Base-by-base conservation (phyloP, 2,888 invertebrate species). In the Amaurobius ferox region DNA sequence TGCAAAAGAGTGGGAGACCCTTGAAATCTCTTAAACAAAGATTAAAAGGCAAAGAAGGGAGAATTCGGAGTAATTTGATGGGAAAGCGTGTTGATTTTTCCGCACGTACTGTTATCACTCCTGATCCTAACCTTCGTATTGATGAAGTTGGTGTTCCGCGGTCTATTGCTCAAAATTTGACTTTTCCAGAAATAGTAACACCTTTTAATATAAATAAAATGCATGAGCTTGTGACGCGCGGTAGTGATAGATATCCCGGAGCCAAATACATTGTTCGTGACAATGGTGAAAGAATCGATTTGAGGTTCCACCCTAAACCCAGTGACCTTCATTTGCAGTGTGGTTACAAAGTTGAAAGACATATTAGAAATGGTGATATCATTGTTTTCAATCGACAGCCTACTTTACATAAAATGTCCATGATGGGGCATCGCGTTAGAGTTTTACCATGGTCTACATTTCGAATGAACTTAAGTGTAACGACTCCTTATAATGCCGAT, bases 51-150 rank as follows among this genome's bases (percentile, higher is more conserved):
- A 99, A 99, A 91, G 99, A 99, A 94, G 99, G 99, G 0, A 94
- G 99, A 90, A 99, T 99, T 90, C 94, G 99, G 92, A 99, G 99
- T 90, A 99, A 99, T 92, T 94, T 99, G 90, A 99, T 99, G 99
- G 99, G 99, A 77, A 99, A 99, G 92, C 97, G 99, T 93, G 99
- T 99, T 0, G 99, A 99, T 91, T 99, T 99, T 91, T 99, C 99
- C 0, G 99, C 98, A 5, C 95, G 99, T 92, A 99, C 99, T 90
- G 99, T 99, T 90, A 98, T 97, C 91, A 99, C 98, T 26, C 98
- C 97, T 0, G 97, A 98, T 93, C 98, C 98, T 0, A 98, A 97
- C 92, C 92, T 98, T 88, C 94, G 97, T 89, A 98, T 97, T 91
- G 98, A 97, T 91, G 97, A 98, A 93, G 98, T 99, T 79, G 99